Percentiles rank a stretch among this genome's conserved stretches.
Conservation (phyloP, 2,797 vertebrate species). For the Spheniscus humboldti region DNA sequence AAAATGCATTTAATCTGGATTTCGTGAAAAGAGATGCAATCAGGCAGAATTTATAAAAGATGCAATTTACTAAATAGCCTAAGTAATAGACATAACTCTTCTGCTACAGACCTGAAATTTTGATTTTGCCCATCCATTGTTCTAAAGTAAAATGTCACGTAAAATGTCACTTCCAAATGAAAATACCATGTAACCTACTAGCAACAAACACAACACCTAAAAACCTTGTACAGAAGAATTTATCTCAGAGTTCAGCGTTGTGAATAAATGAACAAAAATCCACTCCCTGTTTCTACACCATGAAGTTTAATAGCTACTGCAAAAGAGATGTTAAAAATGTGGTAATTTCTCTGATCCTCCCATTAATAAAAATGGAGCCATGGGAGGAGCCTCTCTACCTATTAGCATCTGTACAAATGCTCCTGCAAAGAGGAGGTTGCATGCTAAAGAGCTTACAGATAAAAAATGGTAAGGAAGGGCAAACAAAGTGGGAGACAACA, state of each 20-base stretch:
- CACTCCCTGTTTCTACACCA: not conserved
- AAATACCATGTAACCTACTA: not conserved
- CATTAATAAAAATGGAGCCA: not conserved
- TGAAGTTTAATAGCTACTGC: not conserved
- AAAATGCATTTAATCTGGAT: not conserved
- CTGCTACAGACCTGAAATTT: not conserved
- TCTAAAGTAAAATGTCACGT: not conserved
- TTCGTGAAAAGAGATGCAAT: not conserved
- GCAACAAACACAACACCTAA: not conserved
- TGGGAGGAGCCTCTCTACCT: not conserved
- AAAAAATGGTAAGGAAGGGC: not conserved
- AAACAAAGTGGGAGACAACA: not conserved
- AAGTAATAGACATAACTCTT: not conserved
- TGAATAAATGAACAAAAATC: not conserved
- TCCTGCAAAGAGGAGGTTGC: not conserved
- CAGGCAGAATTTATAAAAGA: not conserved
- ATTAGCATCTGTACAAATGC: not conserved
- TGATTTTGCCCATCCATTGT: not conserved
- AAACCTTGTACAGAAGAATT: not conserved
- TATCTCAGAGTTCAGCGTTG: not conserved
- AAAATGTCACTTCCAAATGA: slow-evolving; percentile 37
- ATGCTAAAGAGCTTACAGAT: not conserved
- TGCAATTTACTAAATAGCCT: not conserved
- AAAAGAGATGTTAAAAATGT: not conserved
- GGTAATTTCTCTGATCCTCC: not conserved